Evolutionary conservation across 92 coral and sea anemone genomes (phyloP), one percentile per base, ranked within the genome.

Genomic region (Blastomussa wellsi): DNA sequence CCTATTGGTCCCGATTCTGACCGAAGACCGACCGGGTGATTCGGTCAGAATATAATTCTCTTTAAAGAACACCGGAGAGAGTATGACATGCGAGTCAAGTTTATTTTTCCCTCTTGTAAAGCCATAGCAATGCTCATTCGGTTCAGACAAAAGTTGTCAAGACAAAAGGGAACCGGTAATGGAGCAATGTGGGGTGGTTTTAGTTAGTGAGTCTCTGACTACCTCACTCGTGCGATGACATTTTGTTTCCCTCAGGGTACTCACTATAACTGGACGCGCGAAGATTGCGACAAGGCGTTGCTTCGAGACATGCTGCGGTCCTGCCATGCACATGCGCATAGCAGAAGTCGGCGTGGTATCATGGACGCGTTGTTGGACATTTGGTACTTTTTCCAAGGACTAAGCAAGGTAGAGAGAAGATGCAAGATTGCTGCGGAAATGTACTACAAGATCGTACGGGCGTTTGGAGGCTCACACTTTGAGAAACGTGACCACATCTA

Each of bases 221-320:
- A n/a, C n/a, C n/a, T n/a, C n/a, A n/a, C n/a, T n/a, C n/a, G n/a
- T n/a, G n/a, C n/a, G n/a, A n/a, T n/a, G n/a, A n/a, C n/a, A n/a
- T n/a, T n/a, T n/a, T n/a, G n/a, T n/a, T n/a, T 84, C 42, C 36
- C 57, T 48, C 68, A 96, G 99, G 99, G 99, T 3, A 94, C 95
- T 80, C 99, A 96, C 38, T 96, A 89, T 71, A 91, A 93, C 82
- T 96, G 99, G 99, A 90, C 98, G 77, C 99, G 99, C n/a, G 93
- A 93, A 69, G 88, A 91, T 39, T 96, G 99, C 82, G 99, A 96
- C 90, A 87, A 93, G 72, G 92, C 97, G 33, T 89, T 96, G 80
- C 94, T 93, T 4, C 94, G 83, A 24, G 99, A 96, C 88, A 95
- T 93, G 98, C 84, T 89, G 26, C 80, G 82, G 80, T 86, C 91